phyloP scores from a whole-genome alignment of 2,888 invertebrate genomes.

The Frankliniella fusca region DNA sequence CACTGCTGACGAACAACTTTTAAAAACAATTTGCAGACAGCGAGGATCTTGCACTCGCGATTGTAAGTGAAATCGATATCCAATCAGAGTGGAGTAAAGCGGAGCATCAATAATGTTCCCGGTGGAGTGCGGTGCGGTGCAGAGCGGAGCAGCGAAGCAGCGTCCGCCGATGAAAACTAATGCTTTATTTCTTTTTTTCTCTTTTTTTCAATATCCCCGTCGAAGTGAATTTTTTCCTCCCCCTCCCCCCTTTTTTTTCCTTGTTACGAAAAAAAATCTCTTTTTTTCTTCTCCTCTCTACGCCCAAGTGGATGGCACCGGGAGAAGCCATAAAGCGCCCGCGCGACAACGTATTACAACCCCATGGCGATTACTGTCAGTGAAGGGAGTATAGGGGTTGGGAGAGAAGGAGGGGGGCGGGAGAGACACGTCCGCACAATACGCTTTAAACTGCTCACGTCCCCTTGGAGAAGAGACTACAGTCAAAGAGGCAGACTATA shows the following conservation, averaged over 20 bases:
- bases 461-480: too few relatives aligned
- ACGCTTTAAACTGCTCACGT: too few relatives aligned
- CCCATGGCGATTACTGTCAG: conserved; percentile 17
- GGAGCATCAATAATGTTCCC: not conserved
- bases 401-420: not conserved
- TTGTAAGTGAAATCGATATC: conserved; percentile 1
- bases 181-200: not conserved
- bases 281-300: not conserved
- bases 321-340: conserved; percentile 10
- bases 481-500: too few relatives aligned
- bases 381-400: not conserved
- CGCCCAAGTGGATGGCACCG: conserved; percentile 17
- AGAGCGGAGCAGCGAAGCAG: not conserved
- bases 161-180: conserved; percentile 9
- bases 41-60: too few relatives aligned
- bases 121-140: not conserved
- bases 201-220: not conserved
- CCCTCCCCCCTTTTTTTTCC: not conserved
- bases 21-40: too few relatives aligned
- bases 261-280: not conserved
- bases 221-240: not conserved
- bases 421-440: not conserved
- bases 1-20: too few relatives aligned
- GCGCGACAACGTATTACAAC: too few relatives aligned
- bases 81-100: not conserved